Percentiles rank a stretch among this genome's conserved stretches.
Evolutionary conservation across 23 tunicate species (phyloP).

Genomic region (Trididemnum miniatum): DNA sequence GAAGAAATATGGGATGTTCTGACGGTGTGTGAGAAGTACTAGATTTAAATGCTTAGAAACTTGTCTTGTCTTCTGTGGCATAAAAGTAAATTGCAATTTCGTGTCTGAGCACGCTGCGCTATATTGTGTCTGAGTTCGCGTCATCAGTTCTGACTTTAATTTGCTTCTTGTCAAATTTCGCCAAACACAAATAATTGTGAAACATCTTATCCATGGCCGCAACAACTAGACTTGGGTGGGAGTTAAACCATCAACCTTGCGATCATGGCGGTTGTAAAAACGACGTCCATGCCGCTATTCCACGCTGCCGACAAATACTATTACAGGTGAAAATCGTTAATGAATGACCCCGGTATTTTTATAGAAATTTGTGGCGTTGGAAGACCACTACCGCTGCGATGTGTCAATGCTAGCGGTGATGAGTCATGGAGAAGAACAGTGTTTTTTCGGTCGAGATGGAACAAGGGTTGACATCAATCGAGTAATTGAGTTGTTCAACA

Average conservation of each 20-base stretch:
- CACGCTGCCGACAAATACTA: too few relatives aligned
- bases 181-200: too few relatives aligned
- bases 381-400: conserved; percentile 37
- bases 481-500: conserved; percentile 55
- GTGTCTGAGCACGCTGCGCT: background rate
- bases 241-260: too few relatives aligned
- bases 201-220: too few relatives aligned
- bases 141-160: too few relatives aligned
- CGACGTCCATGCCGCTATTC: too few relatives aligned
- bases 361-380: conserved; percentile 69
- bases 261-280: too few relatives aligned
- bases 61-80: background rate
- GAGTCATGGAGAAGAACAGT: conserved; percentile 83
- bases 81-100: background rate
- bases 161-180: too few relatives aligned
- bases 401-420: conserved; percentile 49
- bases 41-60: background rate
- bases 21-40: conserved; percentile 12
- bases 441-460: conserved; percentile 79
- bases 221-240: too few relatives aligned
- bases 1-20: conserved; percentile 59
- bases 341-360: too few relatives aligned
- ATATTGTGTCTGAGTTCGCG: too few relatives aligned
- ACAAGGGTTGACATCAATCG: conserved; percentile 33
- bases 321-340: too few relatives aligned